Conservation (phyloP, 2,797 vertebrate genomes). For the Chaunax sp. region DNA sequence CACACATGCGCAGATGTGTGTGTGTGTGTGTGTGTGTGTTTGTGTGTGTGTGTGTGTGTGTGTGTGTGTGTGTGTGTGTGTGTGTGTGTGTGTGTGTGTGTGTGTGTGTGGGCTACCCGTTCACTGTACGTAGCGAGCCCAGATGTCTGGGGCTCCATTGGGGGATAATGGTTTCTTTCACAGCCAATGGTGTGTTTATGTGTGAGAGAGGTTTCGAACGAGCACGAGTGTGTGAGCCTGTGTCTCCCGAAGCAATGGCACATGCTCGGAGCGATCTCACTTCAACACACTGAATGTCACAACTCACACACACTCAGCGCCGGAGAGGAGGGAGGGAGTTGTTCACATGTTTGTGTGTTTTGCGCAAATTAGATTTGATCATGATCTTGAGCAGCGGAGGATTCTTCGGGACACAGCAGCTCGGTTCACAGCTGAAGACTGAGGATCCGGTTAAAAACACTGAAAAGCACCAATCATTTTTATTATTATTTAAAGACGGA, state of each 20-base stretch:
- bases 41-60: slow-evolving; percentile 27
- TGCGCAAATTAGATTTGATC: slow-evolving; percentile 46
- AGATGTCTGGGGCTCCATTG: slow-evolving; percentile 69
- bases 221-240: slow-evolving; percentile 26
- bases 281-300: slow-evolving; percentile 58
- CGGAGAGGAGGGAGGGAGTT: slow-evolving; percentile 28
- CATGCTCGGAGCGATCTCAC: slow-evolving; percentile 37
- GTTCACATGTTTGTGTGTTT: slow-evolving; percentile 31
- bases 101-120: slow-evolving; percentile 46
- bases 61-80: slow-evolving; percentile 22
- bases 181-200: slow-evolving; percentile 32
- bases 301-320: slow-evolving; percentile 9
- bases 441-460: not conserved
- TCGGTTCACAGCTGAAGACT: slow-evolving; percentile 6
- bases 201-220: slow-evolving; percentile 13
- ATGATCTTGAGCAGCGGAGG: slow-evolving; percentile 36
- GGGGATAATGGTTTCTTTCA: slow-evolving; percentile 78
- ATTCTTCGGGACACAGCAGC: slow-evolving; percentile 35
- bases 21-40: slow-evolving; percentile 27
- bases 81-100: slow-evolving; percentile 32
- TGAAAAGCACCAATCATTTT: no score
- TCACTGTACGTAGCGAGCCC: slow-evolving; percentile 56
- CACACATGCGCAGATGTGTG: slow-evolving; percentile 33
- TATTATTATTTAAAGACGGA: no score
- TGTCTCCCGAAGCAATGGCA: slow-evolving; percentile 51